Percentiles rank a stretch among this genome's conserved stretches.
phyloP scores from a whole-genome alignment of 2,888 invertebrate species.

The Rosalia funebris region DNA sequence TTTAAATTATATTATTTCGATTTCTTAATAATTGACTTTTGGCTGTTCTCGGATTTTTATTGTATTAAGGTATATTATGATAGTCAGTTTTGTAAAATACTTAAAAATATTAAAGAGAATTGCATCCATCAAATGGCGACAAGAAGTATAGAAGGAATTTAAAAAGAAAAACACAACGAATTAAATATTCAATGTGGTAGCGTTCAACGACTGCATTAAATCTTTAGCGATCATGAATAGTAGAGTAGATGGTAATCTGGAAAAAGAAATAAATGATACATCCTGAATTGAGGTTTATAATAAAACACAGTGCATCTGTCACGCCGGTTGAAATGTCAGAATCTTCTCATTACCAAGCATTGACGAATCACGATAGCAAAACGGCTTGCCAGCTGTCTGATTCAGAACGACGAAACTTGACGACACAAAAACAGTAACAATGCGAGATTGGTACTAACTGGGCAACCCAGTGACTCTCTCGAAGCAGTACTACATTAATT shows the following conservation, averaged over 20 bases:
- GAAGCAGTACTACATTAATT: conserved; percentile 24
- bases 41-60: too few species aligned
- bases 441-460: conserved; percentile 31
- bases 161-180: conserved; percentile 18
- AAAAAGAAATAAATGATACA: conserved; percentile 29
- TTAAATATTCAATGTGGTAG: conserved; percentile 27
- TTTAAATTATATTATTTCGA: too few species aligned
- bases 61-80: too few species aligned
- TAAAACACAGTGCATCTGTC: conserved; percentile 36
- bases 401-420: conserved; percentile 37
- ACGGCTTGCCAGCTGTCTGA: conserved; percentile 36
- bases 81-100: too few species aligned
- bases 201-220: conserved; percentile 26
- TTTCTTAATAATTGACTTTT: too few species aligned
- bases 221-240: conserved; percentile 27
- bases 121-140: conserved; percentile 15
- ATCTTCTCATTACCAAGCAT: conserved; percentile 42
- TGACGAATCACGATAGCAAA: conserved; percentile 42
- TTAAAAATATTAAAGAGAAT: conserved; percentile 20
- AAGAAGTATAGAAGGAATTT: conserved; percentile 18
- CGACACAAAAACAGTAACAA: conserved; percentile 41
- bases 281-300: conserved; percentile 33
- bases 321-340: conserved; percentile 38
- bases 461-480: conserved; percentile 33
- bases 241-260: conserved; percentile 42